phyloP scores from a whole-genome alignment of 2,888 invertebrate species.

The Cheilosia scutellata region DNA sequence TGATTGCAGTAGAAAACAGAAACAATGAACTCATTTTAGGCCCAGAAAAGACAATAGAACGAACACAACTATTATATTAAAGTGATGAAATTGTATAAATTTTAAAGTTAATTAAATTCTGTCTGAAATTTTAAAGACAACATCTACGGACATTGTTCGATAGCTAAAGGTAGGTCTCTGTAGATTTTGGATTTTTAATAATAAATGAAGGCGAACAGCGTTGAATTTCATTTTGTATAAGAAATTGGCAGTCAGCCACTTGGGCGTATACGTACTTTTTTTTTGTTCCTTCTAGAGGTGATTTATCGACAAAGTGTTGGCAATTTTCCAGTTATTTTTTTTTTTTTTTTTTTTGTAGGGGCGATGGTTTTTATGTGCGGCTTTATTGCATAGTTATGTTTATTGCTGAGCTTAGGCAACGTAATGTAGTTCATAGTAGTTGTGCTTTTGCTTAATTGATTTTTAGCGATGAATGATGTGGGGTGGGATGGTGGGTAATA shows the following conservation, averaged over 20 bases:
- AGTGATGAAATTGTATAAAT: not conserved
- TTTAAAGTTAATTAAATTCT: not conserved
- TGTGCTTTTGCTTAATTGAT: conserved; percentile 1
- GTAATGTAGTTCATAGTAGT: not conserved
- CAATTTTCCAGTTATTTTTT: conserved; percentile 32
- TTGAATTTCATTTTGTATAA: not conserved
- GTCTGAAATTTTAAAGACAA: not conserved
- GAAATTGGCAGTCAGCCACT: conserved; percentile 3
- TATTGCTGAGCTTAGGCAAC: not conserved
- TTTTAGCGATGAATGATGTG: not conserved
- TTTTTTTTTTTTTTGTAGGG: not conserved
- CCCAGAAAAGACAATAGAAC: not conserved
- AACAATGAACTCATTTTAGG: conserved; percentile 1
- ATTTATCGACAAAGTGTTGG: conserved; percentile 41
- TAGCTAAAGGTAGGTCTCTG: conserved; percentile 42
- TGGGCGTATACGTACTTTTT: conserved; percentile 55
- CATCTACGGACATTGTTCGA: conserved; percentile 10
- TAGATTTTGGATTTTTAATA: conserved; percentile 10
- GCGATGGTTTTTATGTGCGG: conserved; percentile 28
- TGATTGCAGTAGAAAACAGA: not conserved
- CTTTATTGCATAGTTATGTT: conserved; percentile 33
- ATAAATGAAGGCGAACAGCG: not conserved
- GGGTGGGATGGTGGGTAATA: too few relatives aligned
- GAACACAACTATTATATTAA: not conserved
- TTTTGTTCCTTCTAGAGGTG: conserved; percentile 5